These are phyloP conservation scores for Parazoanthus swiftii DNA, from an alignment of 92 coral and sea anemone species.

Conservation along the genomic window DNA sequence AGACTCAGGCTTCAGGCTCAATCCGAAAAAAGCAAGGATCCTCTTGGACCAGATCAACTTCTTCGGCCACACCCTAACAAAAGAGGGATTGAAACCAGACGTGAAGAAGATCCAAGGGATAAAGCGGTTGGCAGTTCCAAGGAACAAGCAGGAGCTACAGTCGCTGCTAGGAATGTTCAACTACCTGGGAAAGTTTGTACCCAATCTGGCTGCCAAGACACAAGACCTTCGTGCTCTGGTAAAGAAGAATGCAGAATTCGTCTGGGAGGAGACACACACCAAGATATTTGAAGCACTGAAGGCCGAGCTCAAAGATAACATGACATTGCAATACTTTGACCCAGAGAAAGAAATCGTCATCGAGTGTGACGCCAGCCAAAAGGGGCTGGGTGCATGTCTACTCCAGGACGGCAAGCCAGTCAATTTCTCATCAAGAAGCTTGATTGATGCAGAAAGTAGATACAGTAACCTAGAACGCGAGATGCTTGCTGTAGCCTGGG, in stretches of 20 bases:
- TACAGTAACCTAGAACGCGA: conserved; percentile 63
- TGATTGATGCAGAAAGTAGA: conserved; percentile 65
- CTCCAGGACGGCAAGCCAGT: conserved; percentile 65
- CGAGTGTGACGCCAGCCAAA: conserved; percentile 64
- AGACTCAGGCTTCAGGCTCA: conserved; percentile 70
- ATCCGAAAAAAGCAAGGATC: conserved; percentile 64
- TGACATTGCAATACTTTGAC: conserved; percentile 61
- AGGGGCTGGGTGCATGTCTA: conserved; percentile 67
- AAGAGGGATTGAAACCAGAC: conserved; percentile 65
- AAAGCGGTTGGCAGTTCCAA: conserved; percentile 67
- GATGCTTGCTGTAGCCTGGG: conserved; percentile 75
- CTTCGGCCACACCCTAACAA: conserved; percentile 67
- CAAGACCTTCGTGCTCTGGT: conserved; percentile 68
- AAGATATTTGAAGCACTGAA: conserved; percentile 70
- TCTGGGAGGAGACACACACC: conserved; percentile 70
- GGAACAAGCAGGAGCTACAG: conserved; percentile 67
- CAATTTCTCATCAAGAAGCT: conserved; percentile 62
- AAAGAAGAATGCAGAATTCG: conserved; percentile 65
- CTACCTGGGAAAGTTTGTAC: conserved; percentile 62
- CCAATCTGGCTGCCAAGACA: conserved; percentile 68
- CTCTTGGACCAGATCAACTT: conserved; percentile 60
- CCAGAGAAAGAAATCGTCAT: conserved; percentile 61
- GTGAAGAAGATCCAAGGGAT: conserved; percentile 65
- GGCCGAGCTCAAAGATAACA: conserved; percentile 68
- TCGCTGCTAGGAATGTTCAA: conserved; percentile 62